Conservation (phyloP, 2,797 vertebrate genomes). For the Hyperoplus immaculatus region DNA sequence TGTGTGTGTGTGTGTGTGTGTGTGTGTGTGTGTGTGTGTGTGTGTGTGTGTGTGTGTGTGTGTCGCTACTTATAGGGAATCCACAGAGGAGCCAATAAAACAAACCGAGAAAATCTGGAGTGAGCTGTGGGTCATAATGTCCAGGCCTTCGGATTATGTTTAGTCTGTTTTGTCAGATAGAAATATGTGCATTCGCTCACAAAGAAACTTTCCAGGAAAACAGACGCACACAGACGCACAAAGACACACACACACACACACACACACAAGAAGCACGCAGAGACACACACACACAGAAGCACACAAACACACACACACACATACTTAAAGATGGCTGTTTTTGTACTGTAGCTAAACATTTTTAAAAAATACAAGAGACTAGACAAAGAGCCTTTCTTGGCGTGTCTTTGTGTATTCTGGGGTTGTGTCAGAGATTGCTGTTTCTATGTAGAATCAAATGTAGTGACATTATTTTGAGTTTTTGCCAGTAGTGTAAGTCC, state of each 20-base stretch:
- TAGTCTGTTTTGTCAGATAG: conserved; percentile 85
- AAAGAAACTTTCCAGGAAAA: conserved; percentile 57
- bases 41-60: neutral
- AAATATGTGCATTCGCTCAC: conserved; percentile 81
- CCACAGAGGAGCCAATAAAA: conserved; percentile 71
- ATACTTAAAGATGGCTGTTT: too few relatives aligned
- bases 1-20: conserved; percentile 23
- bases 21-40: conserved; percentile 23
- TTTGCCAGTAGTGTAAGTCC: too few relatives aligned
- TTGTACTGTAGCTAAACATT: too few relatives aligned
- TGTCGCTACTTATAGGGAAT: conserved; percentile 61
- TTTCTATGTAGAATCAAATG: too few relatives aligned
- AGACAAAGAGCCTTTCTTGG: too few relatives aligned
- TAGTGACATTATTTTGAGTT: too few relatives aligned
- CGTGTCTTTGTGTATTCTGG: too few relatives aligned
- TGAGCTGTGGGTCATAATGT: conserved; percentile 64
- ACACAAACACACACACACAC: too few relatives aligned
- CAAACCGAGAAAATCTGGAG: conserved; percentile 59
- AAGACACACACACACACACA: neutral
- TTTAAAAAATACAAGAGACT: too few relatives aligned
- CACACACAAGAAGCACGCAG: too few relatives aligned
- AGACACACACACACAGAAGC: too few relatives aligned
- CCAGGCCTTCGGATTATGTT: conserved; percentile 77
- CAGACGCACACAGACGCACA: conserved; percentile 12
- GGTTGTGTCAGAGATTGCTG: too few relatives aligned